phyloP scores from a whole-genome alignment of 2,797 vertebrate genomes.

The Fistularia tabacaria region DNA sequence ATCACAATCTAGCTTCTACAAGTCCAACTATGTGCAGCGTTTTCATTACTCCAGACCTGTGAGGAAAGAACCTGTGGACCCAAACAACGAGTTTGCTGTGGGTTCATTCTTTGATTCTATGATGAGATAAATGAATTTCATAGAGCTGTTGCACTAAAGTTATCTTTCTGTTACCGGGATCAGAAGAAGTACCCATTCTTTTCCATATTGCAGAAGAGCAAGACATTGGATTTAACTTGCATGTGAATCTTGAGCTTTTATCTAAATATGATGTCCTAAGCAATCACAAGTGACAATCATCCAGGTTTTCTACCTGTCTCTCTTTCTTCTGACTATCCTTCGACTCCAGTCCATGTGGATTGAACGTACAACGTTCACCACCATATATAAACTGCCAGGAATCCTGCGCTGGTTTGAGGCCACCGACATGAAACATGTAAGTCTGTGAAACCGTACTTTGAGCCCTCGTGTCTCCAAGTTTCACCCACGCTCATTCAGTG shows the following conservation, averaged over 20 bases:
- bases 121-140: constrained; percentile 13
- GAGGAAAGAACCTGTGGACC: constrained; percentile 88
- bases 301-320: not conserved
- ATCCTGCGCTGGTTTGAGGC: constrained; percentile 98
- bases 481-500: not conserved
- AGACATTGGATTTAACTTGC: too few species aligned
- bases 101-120: constrained; percentile 60
- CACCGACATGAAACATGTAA: constrained; percentile 74
- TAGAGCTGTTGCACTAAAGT: too few species aligned
- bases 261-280: too few species aligned
- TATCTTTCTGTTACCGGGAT: not conserved
- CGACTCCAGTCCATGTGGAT: constrained; percentile 93
- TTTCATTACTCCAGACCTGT: constrained; percentile 97
- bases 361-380: constrained; percentile 91
- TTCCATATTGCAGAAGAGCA: too few species aligned
- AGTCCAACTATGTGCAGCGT: constrained; percentile 93
- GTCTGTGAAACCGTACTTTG: constrained; percentile 1
- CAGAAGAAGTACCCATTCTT: not conserved
- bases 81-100: constrained; percentile 96
- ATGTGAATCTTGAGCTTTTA: too few species aligned
- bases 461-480: not conserved
- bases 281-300: not conserved
- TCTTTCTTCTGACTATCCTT: not conserved
- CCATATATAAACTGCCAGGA: constrained; percentile 91
- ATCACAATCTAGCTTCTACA: constrained; percentile 87